phyloP scores from a whole-genome alignment of 2,113 vertebrate genomes.

The Theristicus caerulescens region DNA sequence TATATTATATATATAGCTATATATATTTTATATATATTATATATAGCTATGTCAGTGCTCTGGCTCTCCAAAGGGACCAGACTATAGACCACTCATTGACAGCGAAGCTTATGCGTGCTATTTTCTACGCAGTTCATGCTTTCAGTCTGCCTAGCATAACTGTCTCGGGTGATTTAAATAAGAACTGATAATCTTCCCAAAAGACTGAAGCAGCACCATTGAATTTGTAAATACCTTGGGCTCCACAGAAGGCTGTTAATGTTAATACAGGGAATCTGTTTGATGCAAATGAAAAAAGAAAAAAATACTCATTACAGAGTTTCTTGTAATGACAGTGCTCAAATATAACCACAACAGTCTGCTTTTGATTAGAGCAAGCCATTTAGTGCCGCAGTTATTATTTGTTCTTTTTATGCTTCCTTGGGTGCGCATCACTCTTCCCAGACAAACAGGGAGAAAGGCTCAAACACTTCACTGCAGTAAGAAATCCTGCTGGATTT shows the following conservation, averaged over 20 bases:
- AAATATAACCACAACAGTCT: conserved; percentile 42
- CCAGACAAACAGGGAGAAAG: not conserved
- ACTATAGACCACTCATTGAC: not conserved
- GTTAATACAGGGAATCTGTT: conserved; percentile 3
- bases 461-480: not conserved
- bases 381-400: not conserved
- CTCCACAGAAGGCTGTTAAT: not conserved
- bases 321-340: conserved; percentile 46
- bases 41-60: not conserved
- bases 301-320: not conserved
- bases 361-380: conserved; percentile 51
- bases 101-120: not conserved
- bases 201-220: not conserved
- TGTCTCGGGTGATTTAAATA: not conserved
- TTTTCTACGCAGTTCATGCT: not conserved
- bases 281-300: conserved; percentile 19
- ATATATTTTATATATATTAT: too few relatives aligned
- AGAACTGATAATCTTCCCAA: not conserved
- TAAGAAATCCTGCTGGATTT: not conserved
- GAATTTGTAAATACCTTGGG: conserved; percentile 17
- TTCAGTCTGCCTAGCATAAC: not conserved
- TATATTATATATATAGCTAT: too few relatives aligned
- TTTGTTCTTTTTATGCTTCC: conserved; percentile 47
- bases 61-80: not conserved
- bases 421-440: not conserved